A percentile compares a stretch with the other conserved stretches of the same genome.
Evolutionary conservation across 1,140 invertebrate species (phyloP).

Genomic region (Trachymyrmex cornetzi): DNA sequence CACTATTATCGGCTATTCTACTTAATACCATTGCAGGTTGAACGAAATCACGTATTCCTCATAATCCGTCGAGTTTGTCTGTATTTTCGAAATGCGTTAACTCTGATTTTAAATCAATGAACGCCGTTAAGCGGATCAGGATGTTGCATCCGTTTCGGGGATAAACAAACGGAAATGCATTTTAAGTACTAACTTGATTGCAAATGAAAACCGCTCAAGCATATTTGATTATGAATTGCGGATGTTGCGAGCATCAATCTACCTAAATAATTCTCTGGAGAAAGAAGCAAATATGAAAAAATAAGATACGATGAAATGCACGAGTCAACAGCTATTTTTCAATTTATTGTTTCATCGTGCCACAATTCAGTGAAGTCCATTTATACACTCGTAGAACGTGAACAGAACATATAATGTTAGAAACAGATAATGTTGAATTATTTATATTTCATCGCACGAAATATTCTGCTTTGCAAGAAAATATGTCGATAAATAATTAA

Average conservation of each 20-base stretch:
- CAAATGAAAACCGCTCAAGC: slow-evolving; percentile 38
- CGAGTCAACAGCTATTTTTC: neutral
- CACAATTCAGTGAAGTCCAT: neutral
- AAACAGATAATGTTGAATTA: neutral
- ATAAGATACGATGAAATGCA: neutral
- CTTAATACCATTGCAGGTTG: neutral
- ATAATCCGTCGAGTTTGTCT: slow-evolving; percentile 27
- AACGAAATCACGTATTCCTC: slow-evolving; percentile 45
- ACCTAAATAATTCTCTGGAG: neutral
- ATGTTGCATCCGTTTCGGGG: slow-evolving; percentile 8
- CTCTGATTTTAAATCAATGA: slow-evolving; percentile 70
- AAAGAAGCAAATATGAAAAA: slow-evolving; percentile 12
- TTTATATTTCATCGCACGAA: neutral
- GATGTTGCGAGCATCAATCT: neutral
- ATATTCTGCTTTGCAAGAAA: neutral
- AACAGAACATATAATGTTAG: neutral
- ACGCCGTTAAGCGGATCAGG: slow-evolving; percentile 64
- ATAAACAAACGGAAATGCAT: slow-evolving; percentile 62
- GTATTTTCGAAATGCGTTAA: slow-evolving; percentile 60
- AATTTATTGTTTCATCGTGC: neutral
- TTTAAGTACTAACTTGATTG: slow-evolving; percentile 49
- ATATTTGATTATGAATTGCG: slow-evolving; percentile 28
- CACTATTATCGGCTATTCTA: slow-evolving; percentile 23
- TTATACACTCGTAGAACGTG: neutral
- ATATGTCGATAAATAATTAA: slow-evolving; percentile 8